phyloP scores from a whole-genome alignment of 2,888 invertebrate genomes.

The Drepanosiphum platanoidis region DNA sequence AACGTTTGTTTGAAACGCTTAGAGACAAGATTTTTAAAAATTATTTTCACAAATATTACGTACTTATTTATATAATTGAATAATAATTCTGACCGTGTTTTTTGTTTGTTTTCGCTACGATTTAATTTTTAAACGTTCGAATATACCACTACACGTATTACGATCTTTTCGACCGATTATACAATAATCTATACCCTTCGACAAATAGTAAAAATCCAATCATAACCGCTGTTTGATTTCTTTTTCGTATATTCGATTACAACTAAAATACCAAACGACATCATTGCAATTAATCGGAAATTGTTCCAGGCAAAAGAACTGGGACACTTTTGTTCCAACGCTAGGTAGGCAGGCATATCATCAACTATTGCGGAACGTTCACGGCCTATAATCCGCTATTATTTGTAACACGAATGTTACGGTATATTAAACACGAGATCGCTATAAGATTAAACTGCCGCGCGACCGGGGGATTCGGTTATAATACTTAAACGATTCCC shows the following conservation, averaged over 20 bases:
- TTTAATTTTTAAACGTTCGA: too few species aligned
- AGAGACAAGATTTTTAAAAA: too few species aligned
- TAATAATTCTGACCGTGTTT: too few species aligned
- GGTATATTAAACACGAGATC: conserved; percentile 8
- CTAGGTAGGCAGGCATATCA: not conserved
- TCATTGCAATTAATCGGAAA: not conserved
- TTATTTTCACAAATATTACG: too few species aligned
- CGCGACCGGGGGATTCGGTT: not conserved
- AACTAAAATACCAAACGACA: not conserved
- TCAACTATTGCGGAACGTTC: conserved; percentile 13
- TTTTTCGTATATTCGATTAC: not conserved
- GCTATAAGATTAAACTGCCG: not conserved
- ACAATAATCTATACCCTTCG: not conserved
- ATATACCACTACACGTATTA: too few species aligned
- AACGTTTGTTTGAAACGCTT: too few species aligned
- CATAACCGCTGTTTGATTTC: not conserved
- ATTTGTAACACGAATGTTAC: conserved; percentile 8
- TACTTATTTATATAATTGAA: too few species aligned
- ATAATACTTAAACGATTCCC: too few species aligned
- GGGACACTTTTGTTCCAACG: not conserved
- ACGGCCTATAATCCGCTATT: not conserved
- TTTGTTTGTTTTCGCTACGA: too few species aligned
- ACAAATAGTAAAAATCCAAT: not conserved
- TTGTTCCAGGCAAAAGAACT: not conserved
- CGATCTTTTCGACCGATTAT: too few species aligned